Conservation (phyloP, 2,113 vertebrate genomes). For the Myocastor coypus region DNA sequence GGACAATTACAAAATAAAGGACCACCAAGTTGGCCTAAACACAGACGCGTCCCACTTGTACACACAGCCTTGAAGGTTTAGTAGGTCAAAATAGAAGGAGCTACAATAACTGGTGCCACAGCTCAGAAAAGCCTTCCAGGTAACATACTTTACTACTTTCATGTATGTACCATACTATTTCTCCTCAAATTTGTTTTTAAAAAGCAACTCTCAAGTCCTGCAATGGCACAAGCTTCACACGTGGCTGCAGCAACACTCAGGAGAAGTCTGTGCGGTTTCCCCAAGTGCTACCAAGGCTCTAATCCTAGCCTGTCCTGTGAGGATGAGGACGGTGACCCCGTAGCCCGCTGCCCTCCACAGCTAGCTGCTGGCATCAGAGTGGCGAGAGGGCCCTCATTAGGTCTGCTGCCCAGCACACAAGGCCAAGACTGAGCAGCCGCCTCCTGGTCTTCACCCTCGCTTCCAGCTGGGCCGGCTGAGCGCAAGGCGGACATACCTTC, state of each 20-base stretch:
- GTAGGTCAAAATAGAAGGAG: background rate
- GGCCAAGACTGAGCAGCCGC: background rate
- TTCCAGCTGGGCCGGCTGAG: background rate
- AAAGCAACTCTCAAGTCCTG: background rate
- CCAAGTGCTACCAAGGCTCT: background rate
- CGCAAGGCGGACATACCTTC: conserved; percentile 86
- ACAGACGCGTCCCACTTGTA: background rate
- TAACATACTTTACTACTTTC: background rate
- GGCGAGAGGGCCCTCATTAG: background rate
- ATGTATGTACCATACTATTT: background rate
- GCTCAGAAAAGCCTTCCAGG: background rate
- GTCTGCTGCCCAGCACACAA: background rate
- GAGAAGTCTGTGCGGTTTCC: background rate
- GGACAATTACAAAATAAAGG: background rate
- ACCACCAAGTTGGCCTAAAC: background rate
- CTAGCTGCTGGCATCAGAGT: background rate
- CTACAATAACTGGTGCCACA: background rate
- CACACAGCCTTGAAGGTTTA: background rate
- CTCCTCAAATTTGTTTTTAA: background rate
- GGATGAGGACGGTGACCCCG: background rate
- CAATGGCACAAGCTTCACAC: background rate
- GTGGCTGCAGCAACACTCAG: background rate
- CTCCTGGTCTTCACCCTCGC: background rate
- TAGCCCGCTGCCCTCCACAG: too few species aligned
- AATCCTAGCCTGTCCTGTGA: background rate